Evolutionary conservation across 2,797 vertebrate genomes (phyloP).

Genomic region (Hippopotamyrus pictus): DNA sequence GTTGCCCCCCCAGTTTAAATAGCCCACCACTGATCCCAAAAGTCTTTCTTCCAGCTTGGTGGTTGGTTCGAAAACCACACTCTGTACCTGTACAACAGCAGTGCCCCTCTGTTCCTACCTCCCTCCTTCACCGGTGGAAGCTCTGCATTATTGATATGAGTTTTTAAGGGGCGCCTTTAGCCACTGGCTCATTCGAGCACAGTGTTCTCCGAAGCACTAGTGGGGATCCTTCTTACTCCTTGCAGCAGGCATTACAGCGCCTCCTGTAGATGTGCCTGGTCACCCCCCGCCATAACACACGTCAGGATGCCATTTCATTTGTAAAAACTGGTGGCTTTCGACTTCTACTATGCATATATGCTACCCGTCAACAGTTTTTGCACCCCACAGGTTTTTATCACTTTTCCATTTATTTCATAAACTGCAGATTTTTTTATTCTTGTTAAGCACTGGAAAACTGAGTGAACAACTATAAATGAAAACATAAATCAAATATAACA

Average conservation of each 20-base stretch:
- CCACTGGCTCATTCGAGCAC: neutral
- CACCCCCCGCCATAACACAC: neutral
- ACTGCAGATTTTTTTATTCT: neutral
- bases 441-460: slow-evolving; percentile 26
- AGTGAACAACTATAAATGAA: neutral
- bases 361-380: neutral
- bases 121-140: neutral
- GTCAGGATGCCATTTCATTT: neutral
- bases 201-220: neutral
- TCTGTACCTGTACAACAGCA: slow-evolving; percentile 41
- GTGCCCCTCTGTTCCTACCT: neutral
- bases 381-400: slow-evolving; percentile 20
- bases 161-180: neutral
- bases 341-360: neutral
- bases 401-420: slow-evolving; percentile 15
- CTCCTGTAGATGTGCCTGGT: neutral
- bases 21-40: slow-evolving; percentile 61
- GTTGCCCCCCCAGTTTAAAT: slow-evolving; percentile 39
- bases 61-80: slow-evolving; percentile 44
- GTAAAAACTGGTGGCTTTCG: neutral
- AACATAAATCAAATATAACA: neutral
- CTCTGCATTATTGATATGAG: neutral
- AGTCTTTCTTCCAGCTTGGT: slow-evolving; percentile 46
- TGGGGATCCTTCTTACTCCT: neutral
- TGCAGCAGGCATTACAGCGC: neutral